Evolutionary conservation across 2,113 vertebrate species (phyloP).

Genomic region (Arizona elegans): DNA sequence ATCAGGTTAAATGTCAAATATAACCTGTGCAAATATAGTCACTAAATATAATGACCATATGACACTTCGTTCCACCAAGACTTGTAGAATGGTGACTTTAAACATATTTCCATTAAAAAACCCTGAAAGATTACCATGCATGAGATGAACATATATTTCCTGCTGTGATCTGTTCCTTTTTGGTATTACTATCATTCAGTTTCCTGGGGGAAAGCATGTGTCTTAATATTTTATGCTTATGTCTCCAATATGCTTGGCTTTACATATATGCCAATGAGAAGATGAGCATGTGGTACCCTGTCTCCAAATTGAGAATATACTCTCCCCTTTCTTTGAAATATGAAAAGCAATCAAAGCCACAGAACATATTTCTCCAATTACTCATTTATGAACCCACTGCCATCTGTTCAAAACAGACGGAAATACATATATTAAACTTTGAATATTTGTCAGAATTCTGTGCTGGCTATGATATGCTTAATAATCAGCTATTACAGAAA

Average conservation of each 20-base stretch:
- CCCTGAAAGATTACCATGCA: neutral
- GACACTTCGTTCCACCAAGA: constrained; percentile 7
- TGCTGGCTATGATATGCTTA: constrained; percentile 3
- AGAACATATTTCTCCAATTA: neutral
- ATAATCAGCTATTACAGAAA: neutral
- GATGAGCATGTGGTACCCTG: neutral
- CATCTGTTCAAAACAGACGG: neutral
- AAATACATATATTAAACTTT: constrained; percentile 2
- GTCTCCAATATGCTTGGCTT: neutral
- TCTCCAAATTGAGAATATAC: neutral
- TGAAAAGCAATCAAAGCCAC: constrained; percentile 14
- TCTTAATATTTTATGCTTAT: neutral
- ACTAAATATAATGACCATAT: neutral
- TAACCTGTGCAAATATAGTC: neutral
- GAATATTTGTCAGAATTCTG: constrained; percentile 11
- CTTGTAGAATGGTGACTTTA: neutral
- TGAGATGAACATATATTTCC: neutral
- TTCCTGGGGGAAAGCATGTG: neutral
- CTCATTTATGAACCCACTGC: neutral
- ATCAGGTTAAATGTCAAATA: neutral
- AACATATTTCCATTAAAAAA: neutral
- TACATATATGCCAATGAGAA: neutral
- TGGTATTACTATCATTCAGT: neutral
- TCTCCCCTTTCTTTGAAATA: neutral
- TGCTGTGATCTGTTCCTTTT: neutral